A percentile compares a stretch with the other conserved stretches of the same genome.
These are phyloP conservation scores for Osmerus eperlanus DNA, from an alignment of 2,113 vertebrate genomes.

Conservation along the genomic window DNA sequence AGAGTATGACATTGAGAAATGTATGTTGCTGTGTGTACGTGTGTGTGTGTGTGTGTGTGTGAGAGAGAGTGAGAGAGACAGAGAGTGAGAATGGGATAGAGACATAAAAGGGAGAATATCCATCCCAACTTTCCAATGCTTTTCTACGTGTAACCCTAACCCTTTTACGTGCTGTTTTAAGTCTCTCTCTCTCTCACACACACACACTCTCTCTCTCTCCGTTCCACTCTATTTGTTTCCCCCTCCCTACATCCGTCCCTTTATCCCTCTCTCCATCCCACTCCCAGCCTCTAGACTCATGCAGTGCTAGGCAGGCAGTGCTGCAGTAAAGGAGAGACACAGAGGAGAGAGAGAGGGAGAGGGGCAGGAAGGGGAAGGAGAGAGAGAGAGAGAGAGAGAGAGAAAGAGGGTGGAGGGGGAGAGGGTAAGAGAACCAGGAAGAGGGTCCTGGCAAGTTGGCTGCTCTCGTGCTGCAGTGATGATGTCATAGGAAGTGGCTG, in stretches of 20 bases:
- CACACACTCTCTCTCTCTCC: conserved; percentile 8
- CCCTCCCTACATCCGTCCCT: not conserved
- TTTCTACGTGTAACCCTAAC: not conserved
- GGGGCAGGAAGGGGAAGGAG: not conserved
- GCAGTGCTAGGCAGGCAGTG: conserved; percentile 10
- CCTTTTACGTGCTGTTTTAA: not conserved
- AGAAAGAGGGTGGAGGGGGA: not conserved
- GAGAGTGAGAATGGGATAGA: not conserved
- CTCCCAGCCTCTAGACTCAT: not conserved
- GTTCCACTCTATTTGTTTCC: not conserved
- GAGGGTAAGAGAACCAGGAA: not conserved
- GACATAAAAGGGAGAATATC: not conserved
- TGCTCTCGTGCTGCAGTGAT: conserved; percentile 19
- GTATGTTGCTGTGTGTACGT: not conserved
- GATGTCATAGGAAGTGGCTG: conserved; percentile 41
- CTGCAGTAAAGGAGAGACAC: conserved; percentile 7
- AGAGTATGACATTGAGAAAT: not conserved
- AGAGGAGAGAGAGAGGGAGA: not conserved
- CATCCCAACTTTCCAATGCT: not conserved
- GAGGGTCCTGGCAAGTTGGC: conserved; percentile 15
- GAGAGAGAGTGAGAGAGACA: not conserved
- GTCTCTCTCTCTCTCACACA: conserved; percentile 6
- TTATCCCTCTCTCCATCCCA: not conserved
- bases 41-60: not conserved
- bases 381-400: not conserved